A percentile compares a stretch with the other conserved stretches of the same genome.
Conservation (phyloP, 1,140 invertebrate species). For the Drosophila insularis region DNA sequence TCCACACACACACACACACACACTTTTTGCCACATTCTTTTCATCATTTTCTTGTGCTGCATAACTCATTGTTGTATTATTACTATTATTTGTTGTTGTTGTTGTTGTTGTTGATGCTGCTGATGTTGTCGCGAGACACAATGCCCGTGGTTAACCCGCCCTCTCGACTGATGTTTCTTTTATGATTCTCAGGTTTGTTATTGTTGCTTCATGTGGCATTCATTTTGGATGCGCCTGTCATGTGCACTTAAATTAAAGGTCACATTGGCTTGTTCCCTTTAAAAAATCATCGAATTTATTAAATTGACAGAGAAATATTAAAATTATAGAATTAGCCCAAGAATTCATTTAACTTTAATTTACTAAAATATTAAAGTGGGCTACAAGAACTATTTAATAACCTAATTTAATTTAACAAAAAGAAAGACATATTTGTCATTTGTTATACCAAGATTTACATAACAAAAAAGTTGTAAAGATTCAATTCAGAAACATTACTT, state of each 20-base stretch:
- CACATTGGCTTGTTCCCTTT: neutral
- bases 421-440: no score
- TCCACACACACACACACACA: neutral
- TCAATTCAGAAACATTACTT: no score
- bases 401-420: no score
- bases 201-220: conserved; percentile 12
- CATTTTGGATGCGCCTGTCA: conserved; percentile 20
- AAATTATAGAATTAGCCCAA: neutral
- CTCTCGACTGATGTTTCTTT: conserved; percentile 44
- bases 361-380: no score
- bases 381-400: no score
- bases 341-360: neutral
- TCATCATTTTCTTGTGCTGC: conserved; percentile 52
- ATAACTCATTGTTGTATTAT: conserved; percentile 62
- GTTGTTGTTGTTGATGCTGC: conserved; percentile 18
- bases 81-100: conserved; percentile 60
- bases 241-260: conserved; percentile 61
- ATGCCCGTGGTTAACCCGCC: conserved; percentile 49
- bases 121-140: conserved; percentile 33
- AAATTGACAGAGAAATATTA: no score
- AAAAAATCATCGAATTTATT: conserved; percentile 31
- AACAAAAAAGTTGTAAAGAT: no score
- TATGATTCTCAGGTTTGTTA: conserved; percentile 48
- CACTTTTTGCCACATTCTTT: conserved; percentile 40
- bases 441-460: no score